Evolutionary conservation across 2,888 invertebrate species (phyloP).

Genomic region (Aspidiotus destructor): DNA sequence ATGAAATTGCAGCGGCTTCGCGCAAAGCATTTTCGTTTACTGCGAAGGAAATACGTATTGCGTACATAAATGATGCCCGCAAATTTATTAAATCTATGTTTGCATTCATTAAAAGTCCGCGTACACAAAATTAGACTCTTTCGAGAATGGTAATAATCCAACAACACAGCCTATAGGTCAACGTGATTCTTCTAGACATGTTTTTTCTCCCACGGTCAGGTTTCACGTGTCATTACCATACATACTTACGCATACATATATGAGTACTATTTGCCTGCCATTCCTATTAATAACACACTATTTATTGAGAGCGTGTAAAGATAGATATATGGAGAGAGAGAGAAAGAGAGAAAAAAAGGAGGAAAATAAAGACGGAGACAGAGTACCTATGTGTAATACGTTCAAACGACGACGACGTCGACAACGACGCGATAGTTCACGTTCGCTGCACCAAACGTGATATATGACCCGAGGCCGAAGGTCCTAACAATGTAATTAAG

Average conservation of each 20-base stretch:
- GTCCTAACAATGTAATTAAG: conserved; percentile 32
- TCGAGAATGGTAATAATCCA: conserved; percentile 12
- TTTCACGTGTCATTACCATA: conserved; percentile 31
- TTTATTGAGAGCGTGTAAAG: background rate
- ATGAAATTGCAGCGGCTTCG: no score
- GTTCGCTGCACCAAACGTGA: conserved; percentile 15
- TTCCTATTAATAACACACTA: conserved; percentile 29
- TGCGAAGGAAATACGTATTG: background rate
- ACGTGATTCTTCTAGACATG: conserved; percentile 27
- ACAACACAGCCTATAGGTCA: conserved; percentile 30
- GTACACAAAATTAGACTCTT: conserved; percentile 15
- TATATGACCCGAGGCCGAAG: conserved; percentile 32
- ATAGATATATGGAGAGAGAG: background rate
- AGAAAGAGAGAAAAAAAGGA: background rate
- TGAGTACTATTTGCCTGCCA: conserved; percentile 23
- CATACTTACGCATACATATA: no score
- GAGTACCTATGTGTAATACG: conserved; percentile 5
- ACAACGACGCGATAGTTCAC: background rate
- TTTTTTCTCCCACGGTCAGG: conserved; percentile 32
- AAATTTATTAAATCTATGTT: background rate
- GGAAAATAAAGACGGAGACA: background rate
- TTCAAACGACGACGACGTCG: background rate
- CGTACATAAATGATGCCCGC: background rate
- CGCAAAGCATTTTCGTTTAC: no score
- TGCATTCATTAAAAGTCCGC: background rate